Base-by-base conservation (phyloP, 2,113 vertebrate species). In the Platysteira castanea region DNA sequence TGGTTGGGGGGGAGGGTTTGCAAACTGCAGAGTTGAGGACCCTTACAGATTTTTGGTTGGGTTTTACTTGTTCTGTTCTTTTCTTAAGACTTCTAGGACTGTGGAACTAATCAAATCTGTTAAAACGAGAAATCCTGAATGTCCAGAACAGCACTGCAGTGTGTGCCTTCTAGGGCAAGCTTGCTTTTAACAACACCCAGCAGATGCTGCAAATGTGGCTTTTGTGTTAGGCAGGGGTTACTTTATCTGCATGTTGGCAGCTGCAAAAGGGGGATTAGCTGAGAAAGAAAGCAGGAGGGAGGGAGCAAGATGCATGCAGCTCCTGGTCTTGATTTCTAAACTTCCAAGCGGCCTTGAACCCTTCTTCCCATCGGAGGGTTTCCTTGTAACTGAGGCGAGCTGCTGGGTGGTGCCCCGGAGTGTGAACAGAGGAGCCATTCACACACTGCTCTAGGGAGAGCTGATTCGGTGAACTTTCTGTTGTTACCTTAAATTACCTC, bases 401-500 rank as follows among this genome's bases (percentile, higher is more conserved):
- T 81, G 4, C 49, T 41, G 90, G 57, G 67, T 77, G 89, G 76
- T 81, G 63, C 24, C 50, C 18, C 11, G 37, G 46, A 22, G 6
- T 2, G 31, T 0, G 46, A 84, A 57, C 86, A 74, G 50, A 30
- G 23, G 18, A 67, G 86, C 82, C 46, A 60, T 80, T 80, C 67
- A 33, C 50, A 9, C 31, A 0, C 27, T 1, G 53, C 70, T 76
- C 19, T 31, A 14, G 3, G 23, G 63, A 63, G 49, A 35, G 61
- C 65, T 0, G 35, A 18, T 52, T 42, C 9, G 6, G 42, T 61
- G 84, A 92, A 81, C 64, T 86, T 79, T 33, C 37, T 42, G 33
- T 50, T 77, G 79, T 95, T 89, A 89, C 94, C 95, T 96, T 93
- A 90, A 90, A 87, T 75, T 31, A 85, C 94, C 86, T 85, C 44